These are phyloP conservation scores for Rhynchomys soricoides DNA, from an alignment of 2,113 vertebrate species.

Conservation along the genomic window DNA sequence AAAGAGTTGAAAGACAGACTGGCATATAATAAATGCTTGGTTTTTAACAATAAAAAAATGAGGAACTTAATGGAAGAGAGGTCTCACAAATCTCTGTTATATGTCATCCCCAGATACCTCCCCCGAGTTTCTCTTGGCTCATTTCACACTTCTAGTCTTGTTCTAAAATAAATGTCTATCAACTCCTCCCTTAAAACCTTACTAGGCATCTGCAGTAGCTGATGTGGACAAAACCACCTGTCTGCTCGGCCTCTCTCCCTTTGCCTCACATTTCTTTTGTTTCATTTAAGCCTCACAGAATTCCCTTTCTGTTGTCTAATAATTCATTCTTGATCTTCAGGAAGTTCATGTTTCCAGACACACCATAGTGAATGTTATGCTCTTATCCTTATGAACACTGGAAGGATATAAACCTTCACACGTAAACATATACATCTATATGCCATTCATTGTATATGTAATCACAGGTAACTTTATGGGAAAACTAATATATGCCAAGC, in stretches of 20 bases:
- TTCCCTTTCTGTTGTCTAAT: conserved; percentile 9
- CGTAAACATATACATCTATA: neutral
- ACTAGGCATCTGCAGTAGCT: neutral
- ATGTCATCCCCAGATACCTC: neutral
- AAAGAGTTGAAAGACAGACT: neutral
- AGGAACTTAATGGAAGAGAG: neutral
- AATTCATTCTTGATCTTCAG: neutral
- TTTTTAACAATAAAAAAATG: neutral
- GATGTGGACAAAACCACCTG: neutral
- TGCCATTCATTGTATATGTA: conserved; percentile 2
- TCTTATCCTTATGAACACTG: neutral
- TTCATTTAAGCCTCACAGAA: neutral
- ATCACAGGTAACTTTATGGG: neutral
- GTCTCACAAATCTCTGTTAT: neutral
- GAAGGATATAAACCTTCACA: neutral
- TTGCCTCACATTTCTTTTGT: neutral
- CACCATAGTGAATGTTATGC: neutral
- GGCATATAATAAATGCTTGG: neutral
- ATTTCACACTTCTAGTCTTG: conserved; percentile 17
- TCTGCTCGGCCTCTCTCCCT: neutral
- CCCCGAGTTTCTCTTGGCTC: neutral
- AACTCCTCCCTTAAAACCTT: neutral
- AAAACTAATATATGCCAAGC: conserved; percentile 19
- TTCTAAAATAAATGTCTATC: neutral
- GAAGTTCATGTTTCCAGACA: neutral